Conservation (phyloP, 1,140 invertebrate genomes). For the Cotesia chilonis region DNA sequence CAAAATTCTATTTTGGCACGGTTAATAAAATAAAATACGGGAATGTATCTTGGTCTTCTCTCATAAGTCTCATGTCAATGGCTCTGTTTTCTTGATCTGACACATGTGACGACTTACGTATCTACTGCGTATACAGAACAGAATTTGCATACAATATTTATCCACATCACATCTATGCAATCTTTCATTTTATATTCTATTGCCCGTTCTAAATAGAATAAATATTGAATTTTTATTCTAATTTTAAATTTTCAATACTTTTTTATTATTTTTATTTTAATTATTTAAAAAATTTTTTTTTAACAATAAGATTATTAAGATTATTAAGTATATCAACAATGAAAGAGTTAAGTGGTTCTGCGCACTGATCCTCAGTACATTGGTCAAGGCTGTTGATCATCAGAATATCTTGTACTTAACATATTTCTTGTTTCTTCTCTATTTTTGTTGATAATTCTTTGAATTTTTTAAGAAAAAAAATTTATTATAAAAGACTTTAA, state of each 20-base stretch:
- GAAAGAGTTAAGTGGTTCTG: conserved; percentile 12
- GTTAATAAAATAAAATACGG: conserved; percentile 4
- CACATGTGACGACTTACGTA: conserved; percentile 53
- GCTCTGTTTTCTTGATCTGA: conserved; percentile 61
- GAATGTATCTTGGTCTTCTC: conserved; percentile 33
- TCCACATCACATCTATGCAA: background rate
- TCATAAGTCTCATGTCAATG: conserved; percentile 62
- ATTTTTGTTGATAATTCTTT: background rate
- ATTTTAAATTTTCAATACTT: background rate
- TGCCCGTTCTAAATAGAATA: too few relatives aligned
- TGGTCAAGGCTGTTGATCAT: conserved; percentile 11
- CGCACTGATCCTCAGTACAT: conserved; percentile 18
- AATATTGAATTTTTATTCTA: too few relatives aligned
- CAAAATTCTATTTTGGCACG: background rate
- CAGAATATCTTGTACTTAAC: conserved; percentile 6
- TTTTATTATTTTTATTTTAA: background rate
- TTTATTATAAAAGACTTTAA: too few relatives aligned
- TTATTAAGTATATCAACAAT: conserved; percentile 16
- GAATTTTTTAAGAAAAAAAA: too few relatives aligned
- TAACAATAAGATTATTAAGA: conserved; percentile 4
- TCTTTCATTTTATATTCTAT: too few relatives aligned
- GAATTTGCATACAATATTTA: background rate
- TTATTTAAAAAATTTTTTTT: background rate
- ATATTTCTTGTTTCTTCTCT: conserved; percentile 1
- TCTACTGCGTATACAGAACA: conserved; percentile 1